Percentiles rank a stretch among this genome's conserved stretches.
Conservation (phyloP, 2,113 vertebrate species). For the Acinonyx jubatus region DNA sequence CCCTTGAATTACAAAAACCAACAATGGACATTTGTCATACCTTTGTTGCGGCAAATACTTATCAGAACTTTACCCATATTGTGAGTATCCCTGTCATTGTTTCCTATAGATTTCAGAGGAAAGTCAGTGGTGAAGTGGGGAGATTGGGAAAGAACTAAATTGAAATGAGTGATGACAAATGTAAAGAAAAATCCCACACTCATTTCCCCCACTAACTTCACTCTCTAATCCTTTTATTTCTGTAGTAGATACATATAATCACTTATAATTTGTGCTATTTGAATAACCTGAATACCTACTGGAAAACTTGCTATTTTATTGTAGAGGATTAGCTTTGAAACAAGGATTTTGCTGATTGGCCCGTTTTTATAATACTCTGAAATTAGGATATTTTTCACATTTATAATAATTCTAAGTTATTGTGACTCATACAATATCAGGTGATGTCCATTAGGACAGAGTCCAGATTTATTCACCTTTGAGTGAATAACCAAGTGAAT, state of each 20-base stretch:
- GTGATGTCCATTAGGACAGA: not conserved
- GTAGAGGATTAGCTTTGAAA: constrained; percentile 1
- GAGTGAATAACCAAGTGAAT: too few relatives aligned
- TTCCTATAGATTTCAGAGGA: not conserved
- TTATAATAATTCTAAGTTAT: not conserved
- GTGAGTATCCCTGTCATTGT: not conserved
- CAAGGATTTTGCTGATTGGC: not conserved
- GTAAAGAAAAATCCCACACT: not conserved
- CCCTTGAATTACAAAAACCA: not conserved
- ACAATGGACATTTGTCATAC: not conserved
- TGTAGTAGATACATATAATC: not conserved
- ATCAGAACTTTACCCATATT: not conserved
- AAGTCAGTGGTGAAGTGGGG: not conserved
- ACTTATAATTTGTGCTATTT: not conserved
- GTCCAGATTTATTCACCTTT: not conserved
- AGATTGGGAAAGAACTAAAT: not conserved
- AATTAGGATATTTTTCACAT: not conserved
- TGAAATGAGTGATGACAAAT: not conserved
- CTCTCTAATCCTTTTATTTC: not conserved
- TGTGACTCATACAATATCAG: not conserved
- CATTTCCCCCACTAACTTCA: not conserved
- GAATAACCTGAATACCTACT: not conserved
- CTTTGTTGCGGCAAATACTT: not conserved
- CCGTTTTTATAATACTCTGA: not conserved
- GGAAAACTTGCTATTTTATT: not conserved